Base-by-base conservation (phyloP, 2,888 invertebrate species). In the Amphipoea lucens region DNA sequence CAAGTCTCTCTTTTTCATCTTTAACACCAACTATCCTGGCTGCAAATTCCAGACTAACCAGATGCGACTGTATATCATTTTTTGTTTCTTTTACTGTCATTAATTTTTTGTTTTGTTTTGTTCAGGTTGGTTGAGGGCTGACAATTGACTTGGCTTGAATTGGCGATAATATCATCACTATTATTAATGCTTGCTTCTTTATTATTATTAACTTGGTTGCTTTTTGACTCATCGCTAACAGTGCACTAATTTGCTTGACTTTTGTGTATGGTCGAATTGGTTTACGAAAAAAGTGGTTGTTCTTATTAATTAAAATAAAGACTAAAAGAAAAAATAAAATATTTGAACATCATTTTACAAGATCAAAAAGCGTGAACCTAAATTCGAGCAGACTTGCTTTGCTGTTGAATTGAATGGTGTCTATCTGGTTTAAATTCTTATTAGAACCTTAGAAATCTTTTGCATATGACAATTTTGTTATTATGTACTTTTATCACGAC, bases 81-180 rank as follows among this genome's bases (percentile, higher is more conserved):
- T 65, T 57, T 45, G n/a, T 60, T 1, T 67, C 1, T 68, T 48
- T 70, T 29, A 36, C 42, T 68, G 12, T 76, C 12, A 66, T 71
- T 82, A 82, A 87, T 73, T 36, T 57, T 65, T 57, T 66, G 40
- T 78, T 85, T 68, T 82, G 51, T 89, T 85, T 71, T 78, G 54
- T 89, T 74, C 81, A 88, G 88, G 89, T 88, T 86, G 88, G 79
- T 89, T 89, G 81, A 51, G 82, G 83, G 83, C 89, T 79, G 85
- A 23, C 72, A 65, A 20, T 75, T 73, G 78, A 70, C 65, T 79
- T 83, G 88, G 81, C 82, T 81, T 81, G 66, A 70, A 75, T 65
- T 79, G 86, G 75, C 67, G 82, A 70, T 81, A 80, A 80, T 57
- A 66, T 42, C 84, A 66, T 74, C 69, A 83, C 57, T 65, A 36